phyloP scores from a whole-genome alignment of 1,140 invertebrate genomes.

The Eufriesea mexicana region DNA sequence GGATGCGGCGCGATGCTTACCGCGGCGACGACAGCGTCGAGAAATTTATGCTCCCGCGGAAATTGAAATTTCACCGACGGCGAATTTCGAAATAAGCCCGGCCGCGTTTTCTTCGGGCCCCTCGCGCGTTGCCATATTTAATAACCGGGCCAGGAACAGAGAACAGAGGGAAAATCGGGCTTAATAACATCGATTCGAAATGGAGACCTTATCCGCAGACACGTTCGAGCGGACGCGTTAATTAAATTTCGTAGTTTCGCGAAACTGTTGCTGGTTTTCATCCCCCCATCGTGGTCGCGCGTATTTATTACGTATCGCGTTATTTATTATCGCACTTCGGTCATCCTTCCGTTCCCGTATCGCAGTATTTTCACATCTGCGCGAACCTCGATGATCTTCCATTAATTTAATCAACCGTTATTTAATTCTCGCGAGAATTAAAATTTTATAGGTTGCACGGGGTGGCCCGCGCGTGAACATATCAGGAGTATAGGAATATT shows the following conservation, averaged over 20 bases:
- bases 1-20: constrained; percentile 6
- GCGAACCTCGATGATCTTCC: too few relatives aligned
- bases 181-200: constrained; percentile 3
- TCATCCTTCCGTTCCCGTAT: too few relatives aligned
- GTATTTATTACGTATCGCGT: neutral
- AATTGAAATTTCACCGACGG: constrained; percentile 46
- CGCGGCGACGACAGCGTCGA: neutral
- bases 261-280: neutral
- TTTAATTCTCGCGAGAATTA: too few relatives aligned
- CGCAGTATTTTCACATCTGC: too few relatives aligned
- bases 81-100: constrained; percentile 34
- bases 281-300: neutral
- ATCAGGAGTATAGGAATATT: too few relatives aligned
- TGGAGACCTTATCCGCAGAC: neutral
- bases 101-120: neutral
- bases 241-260: constrained; percentile 1
- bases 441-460: too few relatives aligned
- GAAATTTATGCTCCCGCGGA: constrained; percentile 39
- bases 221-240: neutral
- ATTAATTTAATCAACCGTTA: too few relatives aligned
- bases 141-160: neutral
- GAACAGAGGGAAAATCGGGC: neutral
- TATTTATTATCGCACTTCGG: neutral
- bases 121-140: neutral
- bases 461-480: too few relatives aligned